Evolutionary conservation across 2,888 invertebrate genomes (phyloP).

Genomic region (Lordiphosa andalusiaca): DNA sequence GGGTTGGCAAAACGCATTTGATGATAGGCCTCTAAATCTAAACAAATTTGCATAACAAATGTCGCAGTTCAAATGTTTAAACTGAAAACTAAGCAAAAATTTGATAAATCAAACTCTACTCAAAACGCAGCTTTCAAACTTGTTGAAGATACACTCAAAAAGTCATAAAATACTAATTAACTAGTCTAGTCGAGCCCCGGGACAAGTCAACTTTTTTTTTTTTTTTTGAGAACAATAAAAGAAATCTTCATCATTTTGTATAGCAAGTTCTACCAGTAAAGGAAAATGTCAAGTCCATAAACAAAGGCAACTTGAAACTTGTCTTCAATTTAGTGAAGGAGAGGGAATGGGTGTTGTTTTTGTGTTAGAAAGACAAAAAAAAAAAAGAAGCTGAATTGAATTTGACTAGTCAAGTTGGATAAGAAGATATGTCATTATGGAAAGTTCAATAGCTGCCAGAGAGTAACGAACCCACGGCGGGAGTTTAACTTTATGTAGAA

Average conservation of each 20-base stretch:
- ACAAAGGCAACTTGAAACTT: slow-evolving; percentile 24
- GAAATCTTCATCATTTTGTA: slow-evolving; percentile 30
- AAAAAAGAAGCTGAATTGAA: background rate
- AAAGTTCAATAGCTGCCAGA: too few relatives aligned
- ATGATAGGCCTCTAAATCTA: slow-evolving; percentile 16
- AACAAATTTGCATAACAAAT: slow-evolving; percentile 58
- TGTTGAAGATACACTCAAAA: slow-evolving; percentile 21
- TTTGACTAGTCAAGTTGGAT: too few relatives aligned
- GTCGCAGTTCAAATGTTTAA: slow-evolving; percentile 16
- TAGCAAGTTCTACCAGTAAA: slow-evolving; percentile 56
- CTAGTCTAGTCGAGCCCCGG: slow-evolving; percentile 32
- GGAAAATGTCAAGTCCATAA: slow-evolving; percentile 64
- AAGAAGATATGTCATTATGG: too few relatives aligned
- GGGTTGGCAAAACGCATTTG: slow-evolving; percentile 5
- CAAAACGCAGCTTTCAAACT: slow-evolving; percentile 11
- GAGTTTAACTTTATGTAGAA: too few relatives aligned
- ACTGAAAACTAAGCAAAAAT: slow-evolving; percentile 20
- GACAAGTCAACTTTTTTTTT: slow-evolving; percentile 11
- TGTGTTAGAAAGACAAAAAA: background rate
- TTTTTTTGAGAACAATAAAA: slow-evolving; percentile 17
- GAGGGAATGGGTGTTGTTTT: background rate
- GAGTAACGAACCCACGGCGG: background rate
- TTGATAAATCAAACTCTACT: background rate
- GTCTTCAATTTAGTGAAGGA: background rate
- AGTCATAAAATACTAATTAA: slow-evolving; percentile 42